A percentile compares a stretch with the other conserved stretches of the same genome.
Conservation (phyloP, 2,888 invertebrate species). For the Hypsopygia costalis region DNA sequence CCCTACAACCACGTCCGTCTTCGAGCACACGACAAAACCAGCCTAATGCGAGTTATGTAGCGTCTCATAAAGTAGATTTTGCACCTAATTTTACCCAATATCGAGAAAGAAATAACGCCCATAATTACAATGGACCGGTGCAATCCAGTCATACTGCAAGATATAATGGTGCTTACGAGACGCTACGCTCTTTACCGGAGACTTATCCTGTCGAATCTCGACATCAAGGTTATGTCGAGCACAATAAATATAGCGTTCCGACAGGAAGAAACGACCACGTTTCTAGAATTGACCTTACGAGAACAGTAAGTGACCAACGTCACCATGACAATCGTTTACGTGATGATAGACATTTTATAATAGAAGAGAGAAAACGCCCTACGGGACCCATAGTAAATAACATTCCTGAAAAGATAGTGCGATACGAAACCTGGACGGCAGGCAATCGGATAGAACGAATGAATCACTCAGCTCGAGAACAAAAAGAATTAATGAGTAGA, state of each 20-base stretch:
- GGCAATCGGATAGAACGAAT: slow-evolving; percentile 68
- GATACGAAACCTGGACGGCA: slow-evolving; percentile 68
- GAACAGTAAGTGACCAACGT: slow-evolving; percentile 51
- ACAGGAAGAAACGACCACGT: slow-evolving; percentile 54
- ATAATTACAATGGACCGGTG: slow-evolving; percentile 35
- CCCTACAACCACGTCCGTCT: slow-evolving; percentile 50
- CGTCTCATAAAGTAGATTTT: slow-evolving; percentile 89
- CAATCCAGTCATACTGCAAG: slow-evolving; percentile 44
- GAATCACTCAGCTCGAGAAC: slow-evolving; percentile 58
- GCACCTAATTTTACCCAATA: slow-evolving; percentile 85
- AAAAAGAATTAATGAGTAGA: slow-evolving; percentile 63
- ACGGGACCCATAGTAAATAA: slow-evolving; percentile 62
- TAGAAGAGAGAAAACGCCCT: slow-evolving; percentile 68
- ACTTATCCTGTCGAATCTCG: slow-evolving; percentile 58
- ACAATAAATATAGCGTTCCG: slow-evolving; percentile 48
- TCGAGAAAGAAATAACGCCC: slow-evolving; percentile 50
- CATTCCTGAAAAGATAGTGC: slow-evolving; percentile 73
- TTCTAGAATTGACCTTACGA: slow-evolving; percentile 72
- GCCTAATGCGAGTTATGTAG: slow-evolving; percentile 39
- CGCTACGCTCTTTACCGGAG: slow-evolving; percentile 46
- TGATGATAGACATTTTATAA: slow-evolving; percentile 61
- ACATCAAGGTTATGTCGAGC: slow-evolving; percentile 51
- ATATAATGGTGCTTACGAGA: slow-evolving; percentile 58
- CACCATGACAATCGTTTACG: slow-evolving; percentile 54
- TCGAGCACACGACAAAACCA: slow-evolving; percentile 43